Evolutionary conservation across 1,140 invertebrate species (phyloP).

Genomic region (Sesamia nonagrioides): DNA sequence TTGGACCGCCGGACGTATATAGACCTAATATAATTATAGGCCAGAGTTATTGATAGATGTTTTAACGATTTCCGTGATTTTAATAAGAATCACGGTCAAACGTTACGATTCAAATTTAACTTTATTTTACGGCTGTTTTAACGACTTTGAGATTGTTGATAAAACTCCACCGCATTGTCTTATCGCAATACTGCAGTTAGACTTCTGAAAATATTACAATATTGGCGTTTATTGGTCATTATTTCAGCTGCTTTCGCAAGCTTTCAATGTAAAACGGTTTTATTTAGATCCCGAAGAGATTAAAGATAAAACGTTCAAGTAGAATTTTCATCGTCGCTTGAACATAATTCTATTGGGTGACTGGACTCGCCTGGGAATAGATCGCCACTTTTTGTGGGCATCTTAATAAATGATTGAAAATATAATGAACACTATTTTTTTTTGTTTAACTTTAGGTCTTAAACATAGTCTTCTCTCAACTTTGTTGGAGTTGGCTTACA

Average conservation of each 20-base stretch:
- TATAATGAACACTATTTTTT: not conserved
- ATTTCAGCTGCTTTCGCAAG: constrained; percentile 30
- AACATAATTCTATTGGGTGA: constrained; percentile 13
- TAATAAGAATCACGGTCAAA: constrained; percentile 51
- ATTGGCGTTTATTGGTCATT: constrained; percentile 46
- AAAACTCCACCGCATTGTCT: constrained; percentile 65
- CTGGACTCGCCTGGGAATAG: constrained; percentile 2
- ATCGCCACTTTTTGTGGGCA: not conserved
- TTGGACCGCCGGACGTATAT: no score
- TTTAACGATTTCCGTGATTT: not conserved
- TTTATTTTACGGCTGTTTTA: constrained; percentile 71
- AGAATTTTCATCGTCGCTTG: constrained; percentile 2
- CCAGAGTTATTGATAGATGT: constrained; percentile 18
- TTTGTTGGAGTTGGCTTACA: no score
- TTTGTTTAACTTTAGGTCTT: no score
- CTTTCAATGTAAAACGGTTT: constrained; percentile 33
- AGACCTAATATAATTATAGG: not conserved
- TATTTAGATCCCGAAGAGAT: constrained; percentile 20
- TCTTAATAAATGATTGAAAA: not conserved
- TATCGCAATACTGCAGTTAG: constrained; percentile 61
- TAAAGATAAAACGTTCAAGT: constrained; percentile 18
- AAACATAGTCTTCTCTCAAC: no score
- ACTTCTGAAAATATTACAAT: constrained; percentile 48
- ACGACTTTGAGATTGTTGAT: constrained; percentile 70
- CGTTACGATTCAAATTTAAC: constrained; percentile 61